Conservation (phyloP, 1,140 invertebrate genomes). For the Plutomurus gul region DNA sequence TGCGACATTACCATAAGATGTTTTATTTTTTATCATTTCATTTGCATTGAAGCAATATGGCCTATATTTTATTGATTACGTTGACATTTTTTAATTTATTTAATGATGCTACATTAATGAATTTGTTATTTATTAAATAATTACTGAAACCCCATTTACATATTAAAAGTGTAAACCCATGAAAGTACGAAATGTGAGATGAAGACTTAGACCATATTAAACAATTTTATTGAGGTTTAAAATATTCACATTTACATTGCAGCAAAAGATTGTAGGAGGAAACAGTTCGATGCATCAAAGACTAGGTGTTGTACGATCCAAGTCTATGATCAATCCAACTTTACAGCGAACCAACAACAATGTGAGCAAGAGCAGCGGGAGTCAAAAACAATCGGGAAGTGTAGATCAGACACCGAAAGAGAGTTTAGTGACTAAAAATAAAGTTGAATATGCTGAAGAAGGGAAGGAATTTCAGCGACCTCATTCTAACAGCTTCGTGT, state of each 20-base stretch:
- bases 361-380: neutral
- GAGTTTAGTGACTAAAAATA: neutral
- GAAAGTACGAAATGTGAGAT: neutral
- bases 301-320: slow-evolving; percentile 34
- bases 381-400: neutral
- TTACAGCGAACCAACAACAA: neutral
- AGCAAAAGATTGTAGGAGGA: neutral
- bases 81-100: too few relatives aligned
- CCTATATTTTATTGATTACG: too few relatives aligned
- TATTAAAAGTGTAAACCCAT: neutral
- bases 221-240: too few relatives aligned
- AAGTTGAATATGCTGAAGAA: neutral
- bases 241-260: too few relatives aligned
- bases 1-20: too few relatives aligned
- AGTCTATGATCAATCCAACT: slow-evolving; percentile 44
- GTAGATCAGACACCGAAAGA: neutral
- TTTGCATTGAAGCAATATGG: too few relatives aligned
- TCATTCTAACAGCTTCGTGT: slow-evolving; percentile 22
- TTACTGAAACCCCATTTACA: too few relatives aligned
- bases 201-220: too few relatives aligned
- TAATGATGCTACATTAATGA: too few relatives aligned
- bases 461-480: neutral
- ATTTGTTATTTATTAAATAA: too few relatives aligned
- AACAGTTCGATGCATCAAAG: neutral
- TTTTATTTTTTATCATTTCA: too few relatives aligned